phyloP scores from a whole-genome alignment of 2,113 vertebrate genomes.

The Regulus satrapa region DNA sequence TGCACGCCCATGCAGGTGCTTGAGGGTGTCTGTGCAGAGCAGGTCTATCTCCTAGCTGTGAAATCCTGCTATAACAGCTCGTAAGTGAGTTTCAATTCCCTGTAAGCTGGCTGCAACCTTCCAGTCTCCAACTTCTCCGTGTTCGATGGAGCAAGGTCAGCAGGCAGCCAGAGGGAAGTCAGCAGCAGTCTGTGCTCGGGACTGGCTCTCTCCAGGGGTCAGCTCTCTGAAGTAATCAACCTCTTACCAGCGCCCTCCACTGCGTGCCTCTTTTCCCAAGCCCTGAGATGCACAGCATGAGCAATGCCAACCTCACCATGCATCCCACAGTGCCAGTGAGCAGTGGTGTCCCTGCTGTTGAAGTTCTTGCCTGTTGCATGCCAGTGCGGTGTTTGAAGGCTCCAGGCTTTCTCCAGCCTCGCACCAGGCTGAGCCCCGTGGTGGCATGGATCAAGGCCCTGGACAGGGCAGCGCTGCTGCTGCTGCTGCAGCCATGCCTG shows the following conservation, averaged over 20 bases:
- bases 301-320: rapidly evolving
- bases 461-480: neutral
- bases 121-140: neutral
- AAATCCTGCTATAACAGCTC: neutral
- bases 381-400: rapidly evolving
- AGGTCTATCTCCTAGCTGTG: neutral
- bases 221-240: neutral
- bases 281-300: rapidly evolving
- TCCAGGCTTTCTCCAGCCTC: neutral
- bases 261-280: neutral
- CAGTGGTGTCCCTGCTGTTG: neutral
- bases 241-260: neutral
- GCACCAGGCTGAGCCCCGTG: neutral
- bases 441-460: neutral
- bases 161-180: neutral
- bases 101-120: neutral
- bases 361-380: neutral
- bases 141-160: neutral
- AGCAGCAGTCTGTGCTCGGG: neutral
- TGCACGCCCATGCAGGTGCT: constrained; percentile 7
- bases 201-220: neutral
- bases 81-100: neutral
- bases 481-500: rapidly evolving
- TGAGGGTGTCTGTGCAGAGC: neutral
- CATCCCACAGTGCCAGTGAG: neutral